phyloP scores from a whole-genome alignment of 2,113 vertebrate genomes.

The Amblyornis subalaris region DNA sequence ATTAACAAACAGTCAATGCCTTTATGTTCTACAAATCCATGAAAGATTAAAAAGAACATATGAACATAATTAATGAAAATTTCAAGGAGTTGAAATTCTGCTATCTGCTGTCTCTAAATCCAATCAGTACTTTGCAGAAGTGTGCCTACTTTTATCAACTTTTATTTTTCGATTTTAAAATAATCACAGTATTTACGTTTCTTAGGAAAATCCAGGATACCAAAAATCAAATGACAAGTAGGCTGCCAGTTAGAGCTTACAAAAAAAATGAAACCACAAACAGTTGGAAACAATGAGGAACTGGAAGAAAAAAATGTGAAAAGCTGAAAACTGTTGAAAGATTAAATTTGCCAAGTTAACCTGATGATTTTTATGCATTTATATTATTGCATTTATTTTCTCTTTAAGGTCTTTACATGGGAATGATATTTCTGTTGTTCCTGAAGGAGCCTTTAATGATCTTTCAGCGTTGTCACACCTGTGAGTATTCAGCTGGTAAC shows the following conservation, averaged over 20 bases:
- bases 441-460: conserved; percentile 94
- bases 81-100: neutral
- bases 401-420: conserved; percentile 90
- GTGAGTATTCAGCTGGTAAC: conserved; percentile 77
- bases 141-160: neutral
- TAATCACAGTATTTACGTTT: neutral
- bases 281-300: neutral
- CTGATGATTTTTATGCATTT: neutral
- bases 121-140: neutral
- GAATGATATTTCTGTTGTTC: conserved; percentile 94
- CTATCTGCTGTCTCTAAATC: neutral
- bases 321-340: neutral
- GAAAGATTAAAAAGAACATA: neutral
- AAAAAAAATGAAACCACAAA: neutral
- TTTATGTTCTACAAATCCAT: neutral
- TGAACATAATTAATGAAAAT: neutral
- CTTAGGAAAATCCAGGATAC: neutral
- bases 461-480: conserved; percentile 92
- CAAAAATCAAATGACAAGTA: neutral
- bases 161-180: neutral
- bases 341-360: neutral
- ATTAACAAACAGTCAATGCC: neutral
- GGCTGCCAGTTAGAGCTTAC: neutral
- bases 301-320: neutral
- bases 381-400: neutral